Evolutionary conservation across 2,113 vertebrate species (phyloP).

Genomic region (Orthonyx spaldingii): DNA sequence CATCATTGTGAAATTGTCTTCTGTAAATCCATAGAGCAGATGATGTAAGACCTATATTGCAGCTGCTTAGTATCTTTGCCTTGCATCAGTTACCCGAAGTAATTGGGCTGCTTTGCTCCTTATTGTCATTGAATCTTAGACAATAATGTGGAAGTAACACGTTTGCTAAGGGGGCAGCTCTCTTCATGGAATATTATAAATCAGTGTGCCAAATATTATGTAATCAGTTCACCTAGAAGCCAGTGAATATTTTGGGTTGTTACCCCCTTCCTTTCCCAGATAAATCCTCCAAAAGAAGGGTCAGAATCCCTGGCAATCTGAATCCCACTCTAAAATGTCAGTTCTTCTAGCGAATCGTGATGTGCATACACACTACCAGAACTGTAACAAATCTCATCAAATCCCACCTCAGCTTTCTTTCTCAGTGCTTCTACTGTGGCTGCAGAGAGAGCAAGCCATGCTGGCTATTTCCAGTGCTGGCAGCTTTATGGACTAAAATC

Average conservation of each 20-base stretch:
- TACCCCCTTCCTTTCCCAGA: background rate
- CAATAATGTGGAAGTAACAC: background rate
- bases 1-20: background rate
- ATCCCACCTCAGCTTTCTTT: background rate
- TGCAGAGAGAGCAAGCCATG: background rate
- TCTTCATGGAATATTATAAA: background rate
- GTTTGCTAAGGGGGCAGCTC: background rate
- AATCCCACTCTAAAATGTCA: background rate
- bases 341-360: rapidly evolving
- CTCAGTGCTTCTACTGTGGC: background rate
- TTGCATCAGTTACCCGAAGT: background rate
- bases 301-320: background rate
- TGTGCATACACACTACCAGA: background rate
- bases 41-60: background rate
- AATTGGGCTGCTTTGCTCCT: background rate
- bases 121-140: background rate
- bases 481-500: background rate
- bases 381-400: background rate
- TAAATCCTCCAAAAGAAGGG: background rate
- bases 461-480: background rate
- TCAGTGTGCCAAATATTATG: background rate
- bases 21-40: background rate
- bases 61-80: background rate
- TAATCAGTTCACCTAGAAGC: background rate
- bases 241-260: background rate